Evolutionary conservation across 2,888 invertebrate genomes (phyloP).

Genomic region (Lycia hirtaria): DNA sequence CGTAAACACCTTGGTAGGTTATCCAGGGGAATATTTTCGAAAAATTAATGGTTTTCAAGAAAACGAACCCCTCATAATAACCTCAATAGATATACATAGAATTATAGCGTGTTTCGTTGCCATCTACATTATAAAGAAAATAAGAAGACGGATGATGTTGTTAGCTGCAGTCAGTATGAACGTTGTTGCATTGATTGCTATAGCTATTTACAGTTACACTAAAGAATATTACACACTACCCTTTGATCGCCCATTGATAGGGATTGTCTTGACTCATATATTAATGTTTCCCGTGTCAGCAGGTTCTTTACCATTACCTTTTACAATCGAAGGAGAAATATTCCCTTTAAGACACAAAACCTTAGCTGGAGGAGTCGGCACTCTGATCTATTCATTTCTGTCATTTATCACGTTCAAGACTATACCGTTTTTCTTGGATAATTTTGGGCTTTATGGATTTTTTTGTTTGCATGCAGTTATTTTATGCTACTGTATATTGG

Average conservation of each 20-base stretch:
- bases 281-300: neutral
- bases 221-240: neutral
- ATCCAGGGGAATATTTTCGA: conserved; percentile 44
- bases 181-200: neutral
- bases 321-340: neutral
- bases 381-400: neutral
- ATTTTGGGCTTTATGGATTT: neutral
- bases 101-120: neutral
- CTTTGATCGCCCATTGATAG: conserved; percentile 4
- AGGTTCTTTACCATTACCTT: neutral
- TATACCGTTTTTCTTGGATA: neutral
- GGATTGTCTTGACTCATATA: neutral
- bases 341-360: neutral
- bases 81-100: neutral
- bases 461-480: neutral
- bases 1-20: conserved; percentile 47
- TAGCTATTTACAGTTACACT: neutral
- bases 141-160: conserved; percentile 1
- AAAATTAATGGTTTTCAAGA: conserved; percentile 41
- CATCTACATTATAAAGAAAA: neutral
- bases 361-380: neutral
- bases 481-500: neutral
- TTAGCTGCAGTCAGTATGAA: neutral
- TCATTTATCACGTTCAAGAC: neutral
- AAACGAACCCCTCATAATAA: conserved; percentile 38